These are phyloP conservation scores for Anastatus disparis DNA, from an alignment of 1,140 invertebrate genomes.

Conservation along the genomic window DNA sequence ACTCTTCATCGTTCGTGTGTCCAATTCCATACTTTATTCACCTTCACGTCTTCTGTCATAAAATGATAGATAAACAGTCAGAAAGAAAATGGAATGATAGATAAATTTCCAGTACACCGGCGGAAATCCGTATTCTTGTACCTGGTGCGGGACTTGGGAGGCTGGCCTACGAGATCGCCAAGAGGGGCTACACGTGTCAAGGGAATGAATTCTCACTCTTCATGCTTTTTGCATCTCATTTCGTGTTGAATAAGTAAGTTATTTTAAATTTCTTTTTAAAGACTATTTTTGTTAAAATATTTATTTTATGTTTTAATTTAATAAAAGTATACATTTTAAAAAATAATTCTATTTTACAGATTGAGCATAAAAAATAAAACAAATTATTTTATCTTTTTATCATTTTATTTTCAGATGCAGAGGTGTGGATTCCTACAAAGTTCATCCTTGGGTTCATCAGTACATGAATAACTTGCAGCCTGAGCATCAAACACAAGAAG, in stretches of 20 bases:
- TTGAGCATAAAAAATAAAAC: too few relatives aligned
- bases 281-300: not conserved
- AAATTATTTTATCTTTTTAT: too few relatives aligned
- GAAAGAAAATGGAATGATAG: slow-evolving; percentile 53
- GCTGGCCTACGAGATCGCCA: slow-evolving; percentile 92
- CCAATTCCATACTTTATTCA: slow-evolving; percentile 40
- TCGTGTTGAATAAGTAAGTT: slow-evolving; percentile 87
- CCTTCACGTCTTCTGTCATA: slow-evolving; percentile 41
- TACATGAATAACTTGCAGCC: slow-evolving; percentile 88
- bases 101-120: slow-evolving; percentile 59
- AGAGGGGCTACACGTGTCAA: slow-evolving; percentile 88
- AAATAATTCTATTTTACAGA: too few relatives aligned
- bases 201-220: slow-evolving; percentile 98
- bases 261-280: slow-evolving; percentile 9
- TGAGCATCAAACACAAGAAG: slow-evolving; percentile 81
- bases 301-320: not conserved
- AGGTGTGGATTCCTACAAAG: slow-evolving; percentile 69
- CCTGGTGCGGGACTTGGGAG: slow-evolving; percentile 95
- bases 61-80: slow-evolving; percentile 43
- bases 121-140: slow-evolving; percentile 82
- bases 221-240: slow-evolving; percentile 97
- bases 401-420: slow-evolving; percentile 71
- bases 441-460: slow-evolving; percentile 95
- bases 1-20: slow-evolving; percentile 22
- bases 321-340: too few relatives aligned